phyloP scores from a whole-genome alignment of 2,888 invertebrate genomes.

The Rhagium mordax region DNA sequence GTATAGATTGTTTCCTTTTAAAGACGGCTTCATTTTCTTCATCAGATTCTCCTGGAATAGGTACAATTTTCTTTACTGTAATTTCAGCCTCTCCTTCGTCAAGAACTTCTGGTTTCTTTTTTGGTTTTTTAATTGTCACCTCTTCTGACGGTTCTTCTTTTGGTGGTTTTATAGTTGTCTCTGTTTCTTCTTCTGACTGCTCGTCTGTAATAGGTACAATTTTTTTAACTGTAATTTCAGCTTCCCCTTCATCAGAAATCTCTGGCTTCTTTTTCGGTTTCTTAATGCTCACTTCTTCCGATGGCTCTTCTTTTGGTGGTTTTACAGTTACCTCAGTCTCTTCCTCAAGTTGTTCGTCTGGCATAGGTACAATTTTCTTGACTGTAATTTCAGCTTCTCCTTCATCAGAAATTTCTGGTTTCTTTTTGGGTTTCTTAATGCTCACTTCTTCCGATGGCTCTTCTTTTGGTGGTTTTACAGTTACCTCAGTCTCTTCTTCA shows the following conservation, averaged over 20 bases:
- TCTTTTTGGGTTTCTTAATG: constrained; percentile 52
- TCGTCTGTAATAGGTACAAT: too few species aligned
- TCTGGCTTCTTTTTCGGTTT: too few species aligned
- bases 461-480: constrained; percentile 58
- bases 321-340: too few species aligned
- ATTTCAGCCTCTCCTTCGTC: constrained; percentile 75
- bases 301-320: too few species aligned
- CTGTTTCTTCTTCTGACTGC: constrained; percentile 59
- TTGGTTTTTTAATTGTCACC: constrained; percentile 60
- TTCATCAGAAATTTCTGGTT: constrained; percentile 45
- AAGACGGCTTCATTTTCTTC: constrained; percentile 39
- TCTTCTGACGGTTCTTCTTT: constrained; percentile 50
- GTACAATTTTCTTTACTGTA: constrained; percentile 42
- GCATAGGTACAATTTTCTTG: too few species aligned
- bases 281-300: too few species aligned
- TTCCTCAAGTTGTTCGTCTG: too few species aligned
- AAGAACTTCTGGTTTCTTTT: constrained; percentile 36
- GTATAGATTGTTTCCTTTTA: constrained; percentile 43
- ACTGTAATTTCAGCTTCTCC: constrained; percentile 50
- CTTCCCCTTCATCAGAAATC: too few species aligned
- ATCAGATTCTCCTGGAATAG: constrained; percentile 8
- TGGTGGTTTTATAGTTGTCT: too few species aligned
- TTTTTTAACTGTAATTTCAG: too few species aligned
- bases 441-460: constrained; percentile 49
- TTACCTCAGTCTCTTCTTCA: constrained; percentile 38